Evolutionary conservation across 2,113 vertebrate genomes (phyloP).

Genomic region (Pelvicachromis taeniatus): DNA sequence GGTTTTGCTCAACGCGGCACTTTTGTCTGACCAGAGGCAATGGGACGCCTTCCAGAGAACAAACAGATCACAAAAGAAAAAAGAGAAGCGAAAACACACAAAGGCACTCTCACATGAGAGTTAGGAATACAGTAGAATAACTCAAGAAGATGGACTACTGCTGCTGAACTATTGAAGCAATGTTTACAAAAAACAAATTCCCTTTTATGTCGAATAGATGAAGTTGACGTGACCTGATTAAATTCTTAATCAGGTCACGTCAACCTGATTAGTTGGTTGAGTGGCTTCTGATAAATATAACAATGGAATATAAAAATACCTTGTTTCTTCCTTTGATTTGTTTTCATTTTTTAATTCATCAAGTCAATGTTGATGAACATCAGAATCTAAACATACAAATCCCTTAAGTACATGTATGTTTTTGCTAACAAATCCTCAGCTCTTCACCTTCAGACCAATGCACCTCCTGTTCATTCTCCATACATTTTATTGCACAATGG

Average conservation of each 20-base stretch:
- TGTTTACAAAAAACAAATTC: neutral
- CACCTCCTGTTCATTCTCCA: constrained; percentile 49
- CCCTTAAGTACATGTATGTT: constrained; percentile 46
- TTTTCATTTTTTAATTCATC: neutral
- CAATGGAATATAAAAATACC: neutral
- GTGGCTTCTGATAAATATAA: neutral
- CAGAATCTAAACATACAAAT: constrained; percentile 37
- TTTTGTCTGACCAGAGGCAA: constrained; percentile 72
- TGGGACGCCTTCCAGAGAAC: constrained; percentile 61
- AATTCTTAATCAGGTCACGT: no score
- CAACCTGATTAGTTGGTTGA: no score
- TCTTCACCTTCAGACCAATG: constrained; percentile 52
- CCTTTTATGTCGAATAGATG: neutral
- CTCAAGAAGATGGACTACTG: neutral
- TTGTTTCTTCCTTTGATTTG: neutral
- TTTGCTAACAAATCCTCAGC: constrained; percentile 36
- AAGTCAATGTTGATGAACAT: constrained; percentile 16
- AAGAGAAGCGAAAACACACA: constrained; percentile 35
- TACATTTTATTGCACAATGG: constrained; percentile 62
- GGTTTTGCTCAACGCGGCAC: constrained; percentile 76
- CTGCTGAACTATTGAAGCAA: neutral
- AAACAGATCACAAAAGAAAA: constrained; percentile 67
- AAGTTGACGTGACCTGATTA: neutral
- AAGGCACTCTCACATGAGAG: constrained; percentile 16
- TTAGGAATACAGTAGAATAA: constrained; percentile 34